These are phyloP conservation scores for Chorisops tibialis DNA, from an alignment of 2,888 invertebrate genomes.

Conservation along the genomic window DNA sequence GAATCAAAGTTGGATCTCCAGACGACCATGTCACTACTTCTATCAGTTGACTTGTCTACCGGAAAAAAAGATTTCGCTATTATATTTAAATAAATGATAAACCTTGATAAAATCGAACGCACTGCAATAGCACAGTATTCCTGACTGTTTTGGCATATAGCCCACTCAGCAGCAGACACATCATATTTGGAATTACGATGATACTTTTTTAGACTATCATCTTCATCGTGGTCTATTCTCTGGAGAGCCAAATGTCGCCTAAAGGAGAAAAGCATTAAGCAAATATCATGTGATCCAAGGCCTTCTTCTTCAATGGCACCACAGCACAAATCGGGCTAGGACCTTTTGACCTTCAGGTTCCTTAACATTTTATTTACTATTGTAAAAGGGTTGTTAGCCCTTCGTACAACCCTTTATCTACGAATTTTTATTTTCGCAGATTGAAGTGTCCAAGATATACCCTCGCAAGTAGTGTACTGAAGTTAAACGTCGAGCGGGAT, in stretches of 20 bases:
- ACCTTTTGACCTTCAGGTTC: too few relatives aligned
- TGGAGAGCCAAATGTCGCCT: constrained; percentile 72
- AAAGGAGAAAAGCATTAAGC: constrained; percentile 1
- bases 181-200: constrained; percentile 90
- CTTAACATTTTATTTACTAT: too few relatives aligned
- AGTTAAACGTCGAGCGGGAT: too few relatives aligned
- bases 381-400: too few relatives aligned
- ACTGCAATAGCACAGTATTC: constrained; percentile 87
- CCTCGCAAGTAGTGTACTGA: too few relatives aligned
- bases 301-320: too few relatives aligned
- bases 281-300: too few relatives aligned
- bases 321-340: too few relatives aligned
- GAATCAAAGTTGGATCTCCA: constrained; percentile 67
- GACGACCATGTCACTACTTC: constrained; percentile 80
- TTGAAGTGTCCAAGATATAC: too few relatives aligned
- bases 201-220: constrained; percentile 66
- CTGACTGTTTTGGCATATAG: constrained; percentile 72
- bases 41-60: constrained; percentile 79
- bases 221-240: constrained; percentile 63
- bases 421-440: too few relatives aligned
- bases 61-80: constrained; percentile 18
- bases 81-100: constrained; percentile 4
- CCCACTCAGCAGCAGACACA: constrained; percentile 90
- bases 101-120: constrained; percentile 47
- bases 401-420: too few relatives aligned